Percentiles rank a stretch among this genome's conserved stretches.
Evolutionary conservation across 1,140 invertebrate species (phyloP).

Genomic region (Copidosoma floridanum): DNA sequence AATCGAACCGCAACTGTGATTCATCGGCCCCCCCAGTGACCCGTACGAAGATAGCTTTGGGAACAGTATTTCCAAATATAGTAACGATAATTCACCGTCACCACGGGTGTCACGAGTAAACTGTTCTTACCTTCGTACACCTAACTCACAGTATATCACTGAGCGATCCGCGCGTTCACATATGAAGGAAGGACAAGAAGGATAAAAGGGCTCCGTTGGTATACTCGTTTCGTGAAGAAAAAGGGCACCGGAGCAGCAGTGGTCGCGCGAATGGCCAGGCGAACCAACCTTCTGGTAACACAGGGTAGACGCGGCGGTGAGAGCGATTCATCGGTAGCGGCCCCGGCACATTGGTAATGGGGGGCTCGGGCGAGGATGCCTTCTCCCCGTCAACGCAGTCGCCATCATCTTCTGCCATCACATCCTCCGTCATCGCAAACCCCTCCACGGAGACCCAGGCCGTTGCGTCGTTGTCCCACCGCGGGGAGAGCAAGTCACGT

Average conservation of each 20-base stretch:
- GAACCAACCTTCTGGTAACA: conserved; percentile 25
- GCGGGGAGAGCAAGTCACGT: conserved; percentile 9
- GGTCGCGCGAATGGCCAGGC: conserved; percentile 36
- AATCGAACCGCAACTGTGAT: too few relatives aligned
- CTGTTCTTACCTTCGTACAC: too few relatives aligned
- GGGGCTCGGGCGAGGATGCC: conserved; percentile 55
- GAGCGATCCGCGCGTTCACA: background rate
- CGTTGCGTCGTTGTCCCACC: background rate
- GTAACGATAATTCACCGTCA: too few relatives aligned
- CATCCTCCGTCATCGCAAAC: conserved; percentile 35
- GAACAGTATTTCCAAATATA: too few relatives aligned
- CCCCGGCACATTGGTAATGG: conserved; percentile 51
- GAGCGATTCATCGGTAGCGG: conserved; percentile 38
- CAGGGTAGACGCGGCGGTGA: conserved; percentile 32
- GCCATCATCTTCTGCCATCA: conserved; percentile 43
- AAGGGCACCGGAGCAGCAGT: background rate
- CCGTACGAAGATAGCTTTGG: too few relatives aligned
- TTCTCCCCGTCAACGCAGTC: conserved; percentile 49
- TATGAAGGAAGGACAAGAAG: background rate
- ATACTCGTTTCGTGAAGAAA: background rate
- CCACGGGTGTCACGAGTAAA: too few relatives aligned
- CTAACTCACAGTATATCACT: too few relatives aligned
- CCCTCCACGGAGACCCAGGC: background rate
- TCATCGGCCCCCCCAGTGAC: too few relatives aligned
- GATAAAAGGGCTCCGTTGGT: too few relatives aligned